phyloP scores from a whole-genome alignment of 2,888 invertebrate species.

The Mallateleia sp. region DNA sequence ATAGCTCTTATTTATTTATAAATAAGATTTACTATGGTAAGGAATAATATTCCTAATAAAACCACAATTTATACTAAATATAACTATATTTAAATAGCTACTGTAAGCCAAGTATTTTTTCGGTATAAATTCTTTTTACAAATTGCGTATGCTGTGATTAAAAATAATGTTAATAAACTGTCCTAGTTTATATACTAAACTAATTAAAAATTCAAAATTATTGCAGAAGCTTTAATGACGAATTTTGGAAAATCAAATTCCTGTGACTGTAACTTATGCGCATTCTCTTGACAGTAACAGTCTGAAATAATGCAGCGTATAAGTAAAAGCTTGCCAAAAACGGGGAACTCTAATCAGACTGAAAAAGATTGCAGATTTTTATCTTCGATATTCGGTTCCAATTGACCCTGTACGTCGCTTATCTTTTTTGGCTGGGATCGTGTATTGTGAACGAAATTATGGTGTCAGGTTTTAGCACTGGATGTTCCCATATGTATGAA shows the following conservation, averaged over 20 bases:
- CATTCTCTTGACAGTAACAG: not conserved
- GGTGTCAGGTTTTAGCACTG: no score
- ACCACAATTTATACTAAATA: no score
- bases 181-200: not conserved
- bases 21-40: no score
- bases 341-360: constrained; percentile 28
- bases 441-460: not conserved
- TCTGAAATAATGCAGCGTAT: constrained; percentile 49
- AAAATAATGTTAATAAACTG: not conserved
- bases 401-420: constrained; percentile 27
- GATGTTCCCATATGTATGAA: no score
- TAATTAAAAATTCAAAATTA: not conserved
- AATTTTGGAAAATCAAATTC: not conserved
- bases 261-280: not conserved
- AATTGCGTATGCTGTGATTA: no score
- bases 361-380: constrained; percentile 63
- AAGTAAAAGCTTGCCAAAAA: constrained; percentile 51
- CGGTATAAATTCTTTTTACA: no score
- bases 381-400: constrained; percentile 26
- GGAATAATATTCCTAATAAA: no score
- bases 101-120: no score
- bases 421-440: constrained; percentile 37
- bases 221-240: not conserved
- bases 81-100: no score
- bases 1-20: no score